Conservation (phyloP, 2,113 vertebrate genomes). For the Machaerirhynchus nigripectus region DNA sequence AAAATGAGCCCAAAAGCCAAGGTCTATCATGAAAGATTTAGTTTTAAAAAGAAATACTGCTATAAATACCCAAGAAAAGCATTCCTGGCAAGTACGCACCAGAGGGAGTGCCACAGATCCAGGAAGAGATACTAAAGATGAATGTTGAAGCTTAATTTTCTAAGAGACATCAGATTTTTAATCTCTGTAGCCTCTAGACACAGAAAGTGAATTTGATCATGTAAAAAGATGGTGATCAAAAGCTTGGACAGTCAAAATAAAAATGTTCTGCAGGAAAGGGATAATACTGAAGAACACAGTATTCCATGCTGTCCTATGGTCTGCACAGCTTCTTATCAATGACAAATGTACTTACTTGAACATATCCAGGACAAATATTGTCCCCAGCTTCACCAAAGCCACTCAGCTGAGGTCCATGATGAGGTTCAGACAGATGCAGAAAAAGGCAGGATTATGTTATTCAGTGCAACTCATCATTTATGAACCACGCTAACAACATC, state of each 20-base stretch:
- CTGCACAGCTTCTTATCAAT: not conserved
- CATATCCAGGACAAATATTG: not conserved
- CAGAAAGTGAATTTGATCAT: not conserved
- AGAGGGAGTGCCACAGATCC: constrained; percentile 43
- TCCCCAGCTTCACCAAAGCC: not conserved
- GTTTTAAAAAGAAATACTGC: not conserved
- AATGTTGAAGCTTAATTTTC: constrained; percentile 49
- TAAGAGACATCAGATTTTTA: constrained; percentile 15
- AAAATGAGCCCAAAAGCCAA: constrained; percentile 40
- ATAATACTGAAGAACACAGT: not conserved
- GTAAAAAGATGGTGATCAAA: not conserved
- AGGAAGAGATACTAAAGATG: constrained; percentile 27
- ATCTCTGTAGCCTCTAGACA: constrained; percentile 11
- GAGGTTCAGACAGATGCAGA: not conserved
- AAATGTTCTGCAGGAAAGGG: not conserved
- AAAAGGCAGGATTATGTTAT: not conserved
- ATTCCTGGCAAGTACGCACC: constrained; percentile 35
- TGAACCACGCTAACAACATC: not conserved
- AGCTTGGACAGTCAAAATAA: not conserved
- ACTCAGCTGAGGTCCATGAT: not conserved
- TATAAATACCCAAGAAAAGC: constrained; percentile 47
- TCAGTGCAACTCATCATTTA: not conserved
- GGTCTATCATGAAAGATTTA: constrained; percentile 14
- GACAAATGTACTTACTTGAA: not conserved
- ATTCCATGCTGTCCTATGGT: not conserved